Base-by-base conservation (phyloP, 1,140 invertebrate species). In the Antheraea pernyi region DNA sequence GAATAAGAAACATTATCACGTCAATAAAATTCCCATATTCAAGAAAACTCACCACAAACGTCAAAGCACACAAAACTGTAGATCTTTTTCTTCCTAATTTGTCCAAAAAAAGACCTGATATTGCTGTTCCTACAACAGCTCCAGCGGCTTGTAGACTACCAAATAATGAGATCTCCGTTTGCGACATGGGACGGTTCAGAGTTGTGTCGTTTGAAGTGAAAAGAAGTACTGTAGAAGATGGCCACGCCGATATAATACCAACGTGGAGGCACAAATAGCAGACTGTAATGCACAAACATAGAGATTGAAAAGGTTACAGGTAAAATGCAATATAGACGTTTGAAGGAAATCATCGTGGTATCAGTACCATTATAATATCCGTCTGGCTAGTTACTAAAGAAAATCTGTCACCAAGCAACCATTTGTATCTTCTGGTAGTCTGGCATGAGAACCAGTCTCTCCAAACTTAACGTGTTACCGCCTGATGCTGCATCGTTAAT, bases 61-160 rank as follows among this genome's bases (percentile, higher is more conserved):
- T 46, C 9, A 83, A 7, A 36, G 74, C 71, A 22, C 77, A 78
- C 0, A 78, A 0, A 5, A 88, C 48, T 7, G 77, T 73, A 19
- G 71, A 77, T 19, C 82, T 70, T 39, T 88, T 91, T 60, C 86
- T 72, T 5, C 88, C 88, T 5, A 91, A 59, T 5, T 63, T 69
- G 19, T 91, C 86, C 13, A 89, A 46, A 8, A 88, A 46, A 0
- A 77, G 69, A 0, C 82, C 80, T 22, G 75, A 68, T 0, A 84
- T 58, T 0, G 86, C 83, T 0, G 81, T 86, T 39, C 77, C 71
- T 2, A 86, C 59, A 0, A 91, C 62, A 0, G 77, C 78, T 11
- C 87, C 81, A 0, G 85, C 75, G 18, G 76, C 82, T 0, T 82
- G 77, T n/a, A 88, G 65, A 19, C 83, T 86, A 0, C 87, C 84